These are phyloP conservation scores for Notothenia coriiceps DNA, from an alignment of 2,113 vertebrate species.

Conservation along the genomic window DNA sequence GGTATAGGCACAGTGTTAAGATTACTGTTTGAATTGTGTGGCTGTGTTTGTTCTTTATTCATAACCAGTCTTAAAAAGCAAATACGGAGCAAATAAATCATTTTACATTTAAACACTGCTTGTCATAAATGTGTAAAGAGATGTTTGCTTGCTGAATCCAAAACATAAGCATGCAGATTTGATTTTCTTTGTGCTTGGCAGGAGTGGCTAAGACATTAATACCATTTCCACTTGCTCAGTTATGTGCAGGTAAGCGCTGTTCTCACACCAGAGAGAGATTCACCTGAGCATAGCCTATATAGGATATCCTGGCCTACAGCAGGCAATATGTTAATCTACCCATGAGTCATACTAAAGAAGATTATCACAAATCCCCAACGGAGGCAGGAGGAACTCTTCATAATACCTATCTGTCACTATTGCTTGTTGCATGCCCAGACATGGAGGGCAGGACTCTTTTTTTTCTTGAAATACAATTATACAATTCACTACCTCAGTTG, in stretches of 20 bases:
- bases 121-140: constrained; percentile 42
- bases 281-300: constrained; percentile 67
- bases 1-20: background rate
- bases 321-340: constrained; percentile 71
- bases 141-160: constrained; percentile 46
- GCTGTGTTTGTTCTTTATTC: constrained; percentile 11
- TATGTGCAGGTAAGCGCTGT: constrained; percentile 47
- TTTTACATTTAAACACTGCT: constrained; percentile 28
- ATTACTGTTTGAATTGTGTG: background rate
- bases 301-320: constrained; percentile 77
- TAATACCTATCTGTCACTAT: constrained; percentile 76
- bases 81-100: constrained; percentile 10
- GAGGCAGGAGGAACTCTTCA: constrained; percentile 75
- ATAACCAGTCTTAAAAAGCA: constrained; percentile 28
- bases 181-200: constrained; percentile 40
- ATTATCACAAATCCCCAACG: constrained; percentile 78
- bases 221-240: constrained; percentile 15
- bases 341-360: constrained; percentile 78
- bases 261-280: constrained; percentile 51
- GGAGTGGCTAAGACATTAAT: constrained; percentile 50
- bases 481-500: constrained; percentile 7
- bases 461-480: constrained; percentile 56
- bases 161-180: constrained; percentile 46
- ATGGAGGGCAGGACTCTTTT: constrained; percentile 53
- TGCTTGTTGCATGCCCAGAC: constrained; percentile 69